These are phyloP conservation scores for Orientallactaga bullata DNA, from an alignment of 2,113 vertebrate genomes.

Conservation along the genomic window DNA sequence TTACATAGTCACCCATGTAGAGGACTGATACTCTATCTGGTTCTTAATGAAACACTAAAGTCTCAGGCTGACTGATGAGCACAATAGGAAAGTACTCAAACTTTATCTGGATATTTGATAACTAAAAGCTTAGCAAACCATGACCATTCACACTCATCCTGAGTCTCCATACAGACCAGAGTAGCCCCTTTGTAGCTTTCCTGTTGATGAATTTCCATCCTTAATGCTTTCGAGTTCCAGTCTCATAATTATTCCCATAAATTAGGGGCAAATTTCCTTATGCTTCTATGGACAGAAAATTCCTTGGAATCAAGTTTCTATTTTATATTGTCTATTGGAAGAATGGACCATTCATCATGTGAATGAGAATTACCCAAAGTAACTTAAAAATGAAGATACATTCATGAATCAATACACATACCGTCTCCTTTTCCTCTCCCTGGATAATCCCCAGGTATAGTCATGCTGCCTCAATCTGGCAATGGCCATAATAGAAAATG, in stretches of 20 bases:
- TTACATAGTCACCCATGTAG: not conserved
- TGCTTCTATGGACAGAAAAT: not conserved
- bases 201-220: not conserved
- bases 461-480: not conserved
- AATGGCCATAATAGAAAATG: not conserved
- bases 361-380: not conserved
- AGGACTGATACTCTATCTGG: not conserved
- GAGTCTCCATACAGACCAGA: not conserved
- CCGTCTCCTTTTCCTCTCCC: not conserved
- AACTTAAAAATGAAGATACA: not conserved
- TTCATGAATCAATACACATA: not conserved
- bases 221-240: not conserved
- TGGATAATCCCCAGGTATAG: not conserved
- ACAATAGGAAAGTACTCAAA: not conserved
- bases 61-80: not conserved
- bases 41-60: not conserved
- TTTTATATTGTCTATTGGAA: not conserved
- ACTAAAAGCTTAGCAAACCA: not conserved
- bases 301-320: not conserved
- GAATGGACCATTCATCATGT: not conserved
- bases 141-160: not conserved
- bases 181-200: not conserved
- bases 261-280: not conserved
- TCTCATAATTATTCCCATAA: not conserved
- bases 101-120: not conserved